Evolutionary conservation across 2,113 vertebrate species (phyloP).

Genomic region (Callopanchax toddi): DNA sequence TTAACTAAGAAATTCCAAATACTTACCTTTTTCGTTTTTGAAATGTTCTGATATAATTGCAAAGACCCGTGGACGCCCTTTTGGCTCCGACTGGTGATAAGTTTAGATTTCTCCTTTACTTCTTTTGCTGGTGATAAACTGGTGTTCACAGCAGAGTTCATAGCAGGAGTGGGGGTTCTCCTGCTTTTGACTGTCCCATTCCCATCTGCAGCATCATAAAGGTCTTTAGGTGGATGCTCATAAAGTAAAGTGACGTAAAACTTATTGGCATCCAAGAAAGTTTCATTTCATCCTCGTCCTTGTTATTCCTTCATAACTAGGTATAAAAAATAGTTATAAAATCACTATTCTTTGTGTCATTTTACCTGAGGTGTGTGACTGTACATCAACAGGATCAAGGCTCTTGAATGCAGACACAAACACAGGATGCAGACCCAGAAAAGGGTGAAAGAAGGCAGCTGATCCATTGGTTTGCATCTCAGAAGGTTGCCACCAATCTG

Average conservation of each 20-base stretch:
- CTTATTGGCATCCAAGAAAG: not conserved
- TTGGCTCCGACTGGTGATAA: slow-evolving; percentile 68
- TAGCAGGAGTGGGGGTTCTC: slow-evolving; percentile 76
- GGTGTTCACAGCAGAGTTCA: slow-evolving; percentile 76
- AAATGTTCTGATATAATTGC: slow-evolving; percentile 76
- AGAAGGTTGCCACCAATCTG: slow-evolving; percentile 90
- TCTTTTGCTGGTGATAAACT: slow-evolving; percentile 74
- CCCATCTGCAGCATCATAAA: slow-evolving; percentile 75
- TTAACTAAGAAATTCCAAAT: not conserved
- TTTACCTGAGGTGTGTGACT: slow-evolving; percentile 83
- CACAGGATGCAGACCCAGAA: slow-evolving; percentile 87
- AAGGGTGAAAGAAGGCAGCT: slow-evolving; percentile 86
- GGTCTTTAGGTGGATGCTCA: slow-evolving; percentile 21
- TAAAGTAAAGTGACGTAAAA: slow-evolving; percentile 15
- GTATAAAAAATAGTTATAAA: not conserved
- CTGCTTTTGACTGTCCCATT: slow-evolving; percentile 87
- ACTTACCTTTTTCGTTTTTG: slow-evolving; percentile 88
- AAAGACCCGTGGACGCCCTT: slow-evolving; percentile 78
- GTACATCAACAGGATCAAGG: slow-evolving; percentile 81
- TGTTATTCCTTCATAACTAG: not conserved
- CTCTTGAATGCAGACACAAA: slow-evolving; percentile 86
- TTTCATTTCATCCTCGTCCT: slow-evolving; percentile 2
- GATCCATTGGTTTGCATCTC: slow-evolving; percentile 81
- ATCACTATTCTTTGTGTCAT: slow-evolving; percentile 60
- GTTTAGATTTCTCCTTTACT: slow-evolving; percentile 77